Evolutionary conservation across 2,888 invertebrate genomes (phyloP).

Genomic region (Eupithecia centaureata): DNA sequence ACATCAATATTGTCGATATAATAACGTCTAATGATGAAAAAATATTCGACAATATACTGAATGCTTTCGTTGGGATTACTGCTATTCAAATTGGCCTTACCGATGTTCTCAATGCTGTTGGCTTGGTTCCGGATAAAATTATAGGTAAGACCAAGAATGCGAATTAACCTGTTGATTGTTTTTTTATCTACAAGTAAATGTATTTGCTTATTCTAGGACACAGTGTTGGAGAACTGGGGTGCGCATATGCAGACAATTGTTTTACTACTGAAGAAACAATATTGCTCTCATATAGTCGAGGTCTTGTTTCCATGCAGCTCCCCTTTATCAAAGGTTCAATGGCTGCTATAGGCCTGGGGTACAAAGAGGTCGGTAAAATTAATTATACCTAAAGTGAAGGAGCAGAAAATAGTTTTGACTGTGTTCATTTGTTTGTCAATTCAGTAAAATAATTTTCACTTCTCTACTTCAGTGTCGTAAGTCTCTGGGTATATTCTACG

Average conservation of each 20-base stretch:
- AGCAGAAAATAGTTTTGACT: too few relatives aligned
- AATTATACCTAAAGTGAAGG: too few relatives aligned
- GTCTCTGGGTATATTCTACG: too few relatives aligned
- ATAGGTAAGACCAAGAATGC: slow-evolving; percentile 82
- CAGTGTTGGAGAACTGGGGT: slow-evolving; percentile 96
- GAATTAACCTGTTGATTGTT: not conserved
- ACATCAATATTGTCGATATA: slow-evolving; percentile 86
- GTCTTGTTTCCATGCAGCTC: slow-evolving; percentile 88
- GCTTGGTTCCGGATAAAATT: slow-evolving; percentile 88
- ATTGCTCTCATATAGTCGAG: slow-evolving; percentile 91
- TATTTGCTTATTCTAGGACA: slow-evolving; percentile 86
- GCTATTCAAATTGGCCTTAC: slow-evolving; percentile 85
- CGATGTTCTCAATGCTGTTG: slow-evolving; percentile 73
- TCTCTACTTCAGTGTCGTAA: too few relatives aligned
- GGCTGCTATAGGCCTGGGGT: slow-evolving; percentile 92
- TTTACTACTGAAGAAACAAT: slow-evolving; percentile 94
- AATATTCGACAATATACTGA: slow-evolving; percentile 83
- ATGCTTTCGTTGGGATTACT: slow-evolving; percentile 91
- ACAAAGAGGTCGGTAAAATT: slow-evolving; percentile 75
- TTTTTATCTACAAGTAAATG: not conserved
- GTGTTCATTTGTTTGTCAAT: too few relatives aligned
- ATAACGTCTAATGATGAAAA: slow-evolving; percentile 85
- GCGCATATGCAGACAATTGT: slow-evolving; percentile 97
- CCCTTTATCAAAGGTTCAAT: slow-evolving; percentile 89
- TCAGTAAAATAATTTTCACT: too few relatives aligned